Conservation (phyloP, 53 echinoderm and acorn worm species). For the Echinometra lucunter region DNA sequence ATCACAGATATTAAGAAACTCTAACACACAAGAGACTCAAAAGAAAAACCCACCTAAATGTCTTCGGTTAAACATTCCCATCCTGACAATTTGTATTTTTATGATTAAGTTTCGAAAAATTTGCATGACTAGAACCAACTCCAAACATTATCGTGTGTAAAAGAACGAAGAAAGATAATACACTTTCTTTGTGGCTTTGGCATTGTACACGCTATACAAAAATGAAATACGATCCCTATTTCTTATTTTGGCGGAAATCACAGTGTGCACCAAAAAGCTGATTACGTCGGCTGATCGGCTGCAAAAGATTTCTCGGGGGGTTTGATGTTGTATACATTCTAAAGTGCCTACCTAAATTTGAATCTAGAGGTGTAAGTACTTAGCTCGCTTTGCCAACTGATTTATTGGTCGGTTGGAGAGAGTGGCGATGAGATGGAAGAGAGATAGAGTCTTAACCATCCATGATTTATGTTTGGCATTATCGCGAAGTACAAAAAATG, state of each 20-base stretch:
- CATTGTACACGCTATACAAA: background rate
- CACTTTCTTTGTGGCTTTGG: background rate
- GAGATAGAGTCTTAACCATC: background rate
- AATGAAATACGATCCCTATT: background rate
- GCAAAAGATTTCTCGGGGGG: conserved; percentile 7
- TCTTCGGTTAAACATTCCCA: background rate
- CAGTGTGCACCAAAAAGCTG: background rate
- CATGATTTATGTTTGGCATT: conserved; percentile 13
- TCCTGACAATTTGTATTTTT: background rate
- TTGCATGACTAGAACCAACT: background rate
- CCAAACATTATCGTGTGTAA: background rate
- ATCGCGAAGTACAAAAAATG: background rate
- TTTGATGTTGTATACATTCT: background rate
- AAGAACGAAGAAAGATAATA: background rate
- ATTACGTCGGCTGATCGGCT: conserved; percentile 13
- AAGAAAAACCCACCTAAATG: too few relatives aligned
- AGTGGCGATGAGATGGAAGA: background rate
- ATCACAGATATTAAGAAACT: background rate
- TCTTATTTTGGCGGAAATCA: background rate
- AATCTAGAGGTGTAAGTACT: background rate
- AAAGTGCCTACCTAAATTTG: background rate
- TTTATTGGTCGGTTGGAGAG: conserved; percentile 7
- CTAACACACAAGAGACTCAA: background rate
- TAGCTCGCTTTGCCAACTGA: background rate
- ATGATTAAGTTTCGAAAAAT: background rate